phyloP scores from a whole-genome alignment of 2,888 invertebrate genomes.

The Meandrusa payeni region DNA sequence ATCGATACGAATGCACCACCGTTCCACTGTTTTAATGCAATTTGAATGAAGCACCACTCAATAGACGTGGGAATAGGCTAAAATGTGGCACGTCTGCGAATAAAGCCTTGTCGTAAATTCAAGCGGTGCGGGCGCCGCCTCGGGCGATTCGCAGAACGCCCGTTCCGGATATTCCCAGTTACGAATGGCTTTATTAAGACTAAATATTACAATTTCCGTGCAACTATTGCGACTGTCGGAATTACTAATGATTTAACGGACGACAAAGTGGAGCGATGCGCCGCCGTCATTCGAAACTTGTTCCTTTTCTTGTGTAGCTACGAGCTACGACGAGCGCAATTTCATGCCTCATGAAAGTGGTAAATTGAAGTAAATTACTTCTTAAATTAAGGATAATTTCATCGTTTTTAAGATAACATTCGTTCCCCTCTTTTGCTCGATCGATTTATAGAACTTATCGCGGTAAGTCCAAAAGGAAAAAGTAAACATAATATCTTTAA shows the following conservation, averaged over 20 bases:
- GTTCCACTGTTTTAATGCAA: constrained; percentile 15
- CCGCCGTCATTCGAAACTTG: background rate
- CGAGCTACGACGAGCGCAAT: background rate
- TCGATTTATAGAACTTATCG: constrained; percentile 4
- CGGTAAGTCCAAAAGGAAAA: constrained; percentile 33
- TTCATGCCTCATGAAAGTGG: too few relatives aligned
- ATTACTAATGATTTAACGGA: constrained; percentile 67
- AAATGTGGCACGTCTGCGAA: constrained; percentile 38
- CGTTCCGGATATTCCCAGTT: constrained; percentile 68
- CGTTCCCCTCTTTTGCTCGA: background rate
- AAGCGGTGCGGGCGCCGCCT: constrained; percentile 45
- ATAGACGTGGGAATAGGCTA: constrained; percentile 31
- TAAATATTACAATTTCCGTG: constrained; percentile 74
- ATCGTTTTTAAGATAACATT: too few relatives aligned
- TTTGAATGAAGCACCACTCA: constrained; percentile 25
- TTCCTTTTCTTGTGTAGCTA: too few relatives aligned
- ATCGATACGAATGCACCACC: constrained; percentile 20
- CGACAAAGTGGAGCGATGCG: constrained; percentile 68
- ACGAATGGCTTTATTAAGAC: constrained; percentile 77
- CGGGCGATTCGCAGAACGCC: constrained; percentile 53
- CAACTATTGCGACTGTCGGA: constrained; percentile 68
- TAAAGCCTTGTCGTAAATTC: constrained; percentile 58
- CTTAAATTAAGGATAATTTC: too few relatives aligned
- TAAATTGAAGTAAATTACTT: background rate
- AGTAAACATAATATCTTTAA: constrained; percentile 49